Evolutionary conservation across 2,797 vertebrate species (phyloP).

Genomic region (Falco columbarius): DNA sequence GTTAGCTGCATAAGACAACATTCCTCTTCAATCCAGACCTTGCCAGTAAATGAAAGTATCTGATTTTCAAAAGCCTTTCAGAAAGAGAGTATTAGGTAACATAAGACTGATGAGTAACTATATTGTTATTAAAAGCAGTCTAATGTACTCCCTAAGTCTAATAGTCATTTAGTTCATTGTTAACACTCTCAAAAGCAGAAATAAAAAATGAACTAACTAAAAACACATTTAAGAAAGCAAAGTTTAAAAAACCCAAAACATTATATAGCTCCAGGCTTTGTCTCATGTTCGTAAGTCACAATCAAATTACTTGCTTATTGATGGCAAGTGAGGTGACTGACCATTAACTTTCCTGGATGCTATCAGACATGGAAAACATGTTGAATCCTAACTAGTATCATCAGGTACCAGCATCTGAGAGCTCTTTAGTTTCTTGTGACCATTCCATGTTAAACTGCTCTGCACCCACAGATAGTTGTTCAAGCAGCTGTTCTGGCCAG

Average conservation of each 20-base stretch:
- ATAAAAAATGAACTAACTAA: background rate
- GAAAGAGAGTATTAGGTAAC: background rate
- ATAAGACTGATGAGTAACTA: background rate
- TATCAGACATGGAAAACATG: background rate
- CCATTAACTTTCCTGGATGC: background rate
- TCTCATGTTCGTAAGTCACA: background rate
- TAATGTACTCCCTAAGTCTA: background rate
- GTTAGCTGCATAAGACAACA: background rate
- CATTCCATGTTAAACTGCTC: background rate
- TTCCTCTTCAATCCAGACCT: constrained; percentile 34
- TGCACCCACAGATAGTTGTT: background rate
- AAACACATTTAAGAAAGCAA: background rate
- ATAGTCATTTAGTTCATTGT: background rate
- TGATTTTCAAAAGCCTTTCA: constrained; percentile 24
- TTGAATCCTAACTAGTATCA: background rate
- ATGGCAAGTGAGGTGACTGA: background rate
- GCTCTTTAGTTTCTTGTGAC: background rate
- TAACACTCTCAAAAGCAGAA: background rate
- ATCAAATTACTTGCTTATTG: background rate
- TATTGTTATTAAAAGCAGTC: background rate
- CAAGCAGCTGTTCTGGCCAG: background rate
- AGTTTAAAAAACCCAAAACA: background rate
- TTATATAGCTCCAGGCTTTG: background rate
- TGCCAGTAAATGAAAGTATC: constrained; percentile 1
- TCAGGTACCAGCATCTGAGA: background rate